phyloP scores from a whole-genome alignment of 2,888 invertebrate genomes.

The Acrobasis repandana region DNA sequence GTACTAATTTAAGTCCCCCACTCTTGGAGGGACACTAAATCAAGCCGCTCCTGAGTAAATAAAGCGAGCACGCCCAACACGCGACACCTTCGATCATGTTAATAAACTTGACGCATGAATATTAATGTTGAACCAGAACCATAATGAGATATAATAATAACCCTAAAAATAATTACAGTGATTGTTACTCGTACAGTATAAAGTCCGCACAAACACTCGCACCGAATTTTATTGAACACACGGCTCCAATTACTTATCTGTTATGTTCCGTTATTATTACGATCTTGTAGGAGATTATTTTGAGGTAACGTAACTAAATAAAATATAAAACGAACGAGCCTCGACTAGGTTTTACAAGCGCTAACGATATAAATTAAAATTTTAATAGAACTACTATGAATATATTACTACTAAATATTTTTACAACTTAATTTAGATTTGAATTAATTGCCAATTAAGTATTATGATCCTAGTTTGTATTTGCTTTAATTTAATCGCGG shows the following conservation, averaged over 20 bases:
- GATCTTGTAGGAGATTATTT: background rate
- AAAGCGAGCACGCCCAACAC: slow-evolving; percentile 65
- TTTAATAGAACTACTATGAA: background rate
- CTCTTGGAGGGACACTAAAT: slow-evolving; percentile 68
- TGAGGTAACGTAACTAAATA: too few relatives aligned
- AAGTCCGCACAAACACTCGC: background rate
- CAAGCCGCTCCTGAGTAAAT: slow-evolving; percentile 75
- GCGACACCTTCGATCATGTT: slow-evolving; percentile 60
- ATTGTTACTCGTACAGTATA: slow-evolving; percentile 3
- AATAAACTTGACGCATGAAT: slow-evolving; percentile 62
- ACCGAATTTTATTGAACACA: background rate
- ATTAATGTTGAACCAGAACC: slow-evolving; percentile 48
- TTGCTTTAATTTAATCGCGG: background rate
- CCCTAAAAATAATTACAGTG: background rate
- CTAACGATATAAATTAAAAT: background rate
- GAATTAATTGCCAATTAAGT: slow-evolving; percentile 1
- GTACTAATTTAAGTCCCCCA: slow-evolving; percentile 74
- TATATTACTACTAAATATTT: background rate
- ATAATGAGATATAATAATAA: background rate
- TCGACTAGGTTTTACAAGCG: background rate
- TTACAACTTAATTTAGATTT: slow-evolving; percentile 1
- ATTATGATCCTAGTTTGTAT: background rate
- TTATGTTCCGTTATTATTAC: slow-evolving; percentile 5
- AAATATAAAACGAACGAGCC: background rate
- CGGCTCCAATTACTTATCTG: background rate